Base-by-base conservation (phyloP, 2,113 vertebrate species). In the Scopus umbretta region DNA sequence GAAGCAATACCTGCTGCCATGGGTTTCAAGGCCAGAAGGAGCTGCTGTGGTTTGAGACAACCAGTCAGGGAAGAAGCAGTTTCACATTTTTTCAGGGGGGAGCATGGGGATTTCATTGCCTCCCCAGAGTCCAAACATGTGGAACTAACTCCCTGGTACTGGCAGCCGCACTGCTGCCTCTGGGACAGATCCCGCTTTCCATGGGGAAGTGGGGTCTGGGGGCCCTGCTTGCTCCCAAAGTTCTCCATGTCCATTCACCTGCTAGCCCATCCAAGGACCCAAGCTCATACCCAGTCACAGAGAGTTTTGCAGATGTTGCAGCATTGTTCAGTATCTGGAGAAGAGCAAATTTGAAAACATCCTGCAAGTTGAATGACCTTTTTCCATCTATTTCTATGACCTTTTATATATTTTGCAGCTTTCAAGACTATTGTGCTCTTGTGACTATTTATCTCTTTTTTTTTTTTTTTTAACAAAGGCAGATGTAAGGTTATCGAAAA, bases 121-220 rank as follows among this genome's bases (percentile, higher is more conserved):
- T 36, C 18, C 9, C 20, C 36, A 58, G 36, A 30, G 16, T 27
- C 36, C 26, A 52, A 29, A 52, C 34, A 47, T 0, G 0, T 45
- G 36, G 62, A 15, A 68, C 11, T 20, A 30, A 7, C 78, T 45
- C 53, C 32, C n/a, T 50, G 36, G 36, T 47, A 3, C 32, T 61
- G n/a, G 5, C 19, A 49, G 67, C 34, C 34, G 47, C n/a, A 5
- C 22, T 47, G 40, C 40, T 10, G 8, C 19, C n/a, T 67, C 68
- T 3, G 1, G 32, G 76, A 58, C 49, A 83, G 10, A 43, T 50
- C 49, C 43, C 72, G 25, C 30, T 47, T 7, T 68, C n/a, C 16
- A 0, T 29, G 10, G 25, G 17, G 13, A 34, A 14, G 9, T 53
- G 43, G 11, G 20, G 4, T 22, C 23, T 58, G 26, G 23, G 15